Evolutionary conservation across 1,140 invertebrate species (phyloP), one percentile per base, ranked within the genome.

Genomic region (Tetranychus cinnabarinus): DNA sequence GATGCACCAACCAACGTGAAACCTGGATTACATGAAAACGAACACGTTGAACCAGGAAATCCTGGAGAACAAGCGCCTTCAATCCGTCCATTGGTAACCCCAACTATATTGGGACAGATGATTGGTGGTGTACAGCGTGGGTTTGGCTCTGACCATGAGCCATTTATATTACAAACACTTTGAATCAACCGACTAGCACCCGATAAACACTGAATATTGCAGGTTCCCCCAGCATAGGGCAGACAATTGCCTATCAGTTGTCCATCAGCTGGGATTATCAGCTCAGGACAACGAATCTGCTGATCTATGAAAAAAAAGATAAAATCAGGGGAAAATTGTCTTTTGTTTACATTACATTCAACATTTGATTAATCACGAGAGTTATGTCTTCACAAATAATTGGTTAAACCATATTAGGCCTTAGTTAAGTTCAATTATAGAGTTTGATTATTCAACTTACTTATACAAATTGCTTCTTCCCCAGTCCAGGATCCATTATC

Each of bases 401-500:
- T 23, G 23, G 23, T 23, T 23, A 23, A 23, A 23, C 23, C 23
- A 23, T 23, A 23, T 23, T 23, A 23, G 23, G 23, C 23, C 23
- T 23, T 23, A 23, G 23, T 0, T 23, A 23, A 23, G 23, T 23
- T 23, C 0, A 23, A 23, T 23, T 23, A 23, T 23, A 46, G 45
- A 46, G 45, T 7, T 7, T 10, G 45, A 47, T n/a, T 2, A 52
- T n/a, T n/a, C 2, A n/a, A 58, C 56, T 33, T n/a, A 66, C 65
- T 59, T 55, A 35, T 39, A 46, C 65, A 66, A 3, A 47, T 39
- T 4, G 65, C 57, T 10, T 56, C 42, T 6, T 15, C 33, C 10
- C 54, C 59, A 15, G 62, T 60, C 65, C 65, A 66, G 4, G 33
- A 31, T 3, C 62, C 65, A 46, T 62, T 58, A 23, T 33, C 39